Conservation (phyloP, 2,888 invertebrate genomes). For the Unio pictorum region DNA sequence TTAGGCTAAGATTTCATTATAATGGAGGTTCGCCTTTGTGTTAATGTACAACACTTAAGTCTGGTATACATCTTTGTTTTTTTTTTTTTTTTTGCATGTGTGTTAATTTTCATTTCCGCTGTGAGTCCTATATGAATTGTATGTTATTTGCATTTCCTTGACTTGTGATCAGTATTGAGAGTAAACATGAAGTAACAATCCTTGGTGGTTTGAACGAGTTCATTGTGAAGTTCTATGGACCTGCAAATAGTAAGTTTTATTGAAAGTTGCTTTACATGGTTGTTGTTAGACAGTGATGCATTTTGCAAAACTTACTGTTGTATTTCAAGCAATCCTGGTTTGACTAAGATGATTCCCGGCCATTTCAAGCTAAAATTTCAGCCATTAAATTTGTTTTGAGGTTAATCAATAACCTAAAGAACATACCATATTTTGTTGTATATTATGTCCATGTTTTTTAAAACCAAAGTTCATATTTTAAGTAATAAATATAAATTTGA, state of each 20-base stretch:
- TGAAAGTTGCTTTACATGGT: constrained; percentile 21
- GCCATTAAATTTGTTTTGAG: too few relatives aligned
- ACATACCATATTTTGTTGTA: too few relatives aligned
- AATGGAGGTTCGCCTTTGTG: too few relatives aligned
- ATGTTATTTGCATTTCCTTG: constrained; percentile 25
- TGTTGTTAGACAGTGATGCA: not conserved
- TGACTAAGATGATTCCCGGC: too few relatives aligned
- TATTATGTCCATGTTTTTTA: too few relatives aligned
- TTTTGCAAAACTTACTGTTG: not conserved
- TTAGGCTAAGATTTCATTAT: too few relatives aligned
- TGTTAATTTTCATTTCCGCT: not conserved
- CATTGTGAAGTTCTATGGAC: constrained; percentile 99
- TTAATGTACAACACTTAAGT: too few relatives aligned
- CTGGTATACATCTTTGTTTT: too few relatives aligned
- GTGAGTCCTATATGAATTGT: not conserved
- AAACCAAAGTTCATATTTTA: too few relatives aligned
- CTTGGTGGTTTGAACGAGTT: constrained; percentile 98
- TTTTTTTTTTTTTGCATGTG: constrained; percentile 4
- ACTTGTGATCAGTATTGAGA: constrained; percentile 85
- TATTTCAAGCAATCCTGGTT: not conserved
- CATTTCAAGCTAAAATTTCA: too few relatives aligned
- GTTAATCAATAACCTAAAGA: too few relatives aligned
- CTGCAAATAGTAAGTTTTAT: constrained; percentile 84
- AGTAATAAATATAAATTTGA: too few relatives aligned
- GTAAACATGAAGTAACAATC: constrained; percentile 99